Evolutionary conservation across 2,888 invertebrate genomes (phyloP), one percentile per base, ranked within the genome.

Genomic region (Sminthurides aquaticus): DNA sequence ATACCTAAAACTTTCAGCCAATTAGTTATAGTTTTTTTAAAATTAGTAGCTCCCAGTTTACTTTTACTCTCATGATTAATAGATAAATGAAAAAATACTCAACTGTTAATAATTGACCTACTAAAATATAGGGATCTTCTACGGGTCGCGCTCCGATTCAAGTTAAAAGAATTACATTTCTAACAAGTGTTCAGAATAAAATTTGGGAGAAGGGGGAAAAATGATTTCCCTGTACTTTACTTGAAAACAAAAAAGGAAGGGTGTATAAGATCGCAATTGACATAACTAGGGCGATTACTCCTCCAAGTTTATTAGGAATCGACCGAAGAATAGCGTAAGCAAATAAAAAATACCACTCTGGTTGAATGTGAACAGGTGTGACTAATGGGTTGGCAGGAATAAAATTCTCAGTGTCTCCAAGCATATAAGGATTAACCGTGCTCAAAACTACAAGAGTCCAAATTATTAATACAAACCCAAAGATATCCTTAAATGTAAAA

Each of bases 301-400:
- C 88, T 60, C 88, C 87, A 80, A 88, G 77, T 83, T 90, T 89
- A 81, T 87, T 89, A 3, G 89, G 88, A 65, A 90, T 87, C 49
- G 88, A 87, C 26, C 89, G 89, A 76, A 90, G 74, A 81, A 90
- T 89, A 22, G 88, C 87, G 78, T 89, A 89, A 18, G 89, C 88
- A 82, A 89, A 89, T 81, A 90, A 78, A 76, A 89, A 90, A 78
- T 90, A 90, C 85, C 88, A 90, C 84, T 90, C 89, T 56, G 88
- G 89, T 83, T 89, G 86, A 81, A 89, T 89, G 77, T 89, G 89
- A 5, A 83, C 77, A 0, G 89, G 88, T 0, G 88, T 88, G 20
- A 85, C 81, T 80, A 87, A 75, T 0, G 86, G 83, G 71, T 87
- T 87, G 2, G 87, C 87, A 0, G 84, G 84, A 24, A 83, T 85